These are phyloP conservation scores for Notechis scutatus DNA, from an alignment of 2,113 vertebrate species.

Conservation along the genomic window DNA sequence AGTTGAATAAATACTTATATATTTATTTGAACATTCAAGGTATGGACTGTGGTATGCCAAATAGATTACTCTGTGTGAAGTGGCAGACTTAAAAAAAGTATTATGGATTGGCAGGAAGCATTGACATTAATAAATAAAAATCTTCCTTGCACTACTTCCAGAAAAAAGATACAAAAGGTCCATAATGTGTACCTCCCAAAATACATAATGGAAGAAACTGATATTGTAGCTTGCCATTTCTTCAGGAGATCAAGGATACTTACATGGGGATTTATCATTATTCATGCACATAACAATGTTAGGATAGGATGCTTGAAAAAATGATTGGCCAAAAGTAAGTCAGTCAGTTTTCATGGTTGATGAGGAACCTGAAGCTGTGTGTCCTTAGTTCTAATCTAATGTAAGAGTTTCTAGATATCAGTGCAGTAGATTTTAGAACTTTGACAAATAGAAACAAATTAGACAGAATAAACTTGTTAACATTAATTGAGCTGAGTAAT, in stretches of 20 bases:
- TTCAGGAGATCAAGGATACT: neutral
- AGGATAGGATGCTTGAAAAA: neutral
- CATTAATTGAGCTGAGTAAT: neutral
- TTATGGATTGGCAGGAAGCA: neutral
- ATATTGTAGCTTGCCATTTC: neutral
- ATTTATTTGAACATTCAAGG: neutral
- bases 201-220: neutral
- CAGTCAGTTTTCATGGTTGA: neutral
- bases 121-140: neutral
- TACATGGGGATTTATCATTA: neutral
- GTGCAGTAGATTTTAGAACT: neutral
- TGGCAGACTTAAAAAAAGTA: neutral
- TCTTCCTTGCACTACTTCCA: neutral
- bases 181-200: neutral
- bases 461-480: neutral
- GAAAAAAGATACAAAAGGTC: neutral
- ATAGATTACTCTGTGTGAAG: neutral
- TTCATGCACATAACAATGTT: neutral
- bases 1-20: neutral
- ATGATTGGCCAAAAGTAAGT: neutral
- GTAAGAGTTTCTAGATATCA: neutral
- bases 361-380: neutral
- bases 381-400: neutral
- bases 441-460: neutral
- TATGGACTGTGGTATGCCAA: neutral